A percentile compares a stretch with the other conserved stretches of the same genome.
Evolutionary conservation across 2,888 invertebrate genomes (phyloP).

Genomic region (Acanthococcus lagerstroemiae): DNA sequence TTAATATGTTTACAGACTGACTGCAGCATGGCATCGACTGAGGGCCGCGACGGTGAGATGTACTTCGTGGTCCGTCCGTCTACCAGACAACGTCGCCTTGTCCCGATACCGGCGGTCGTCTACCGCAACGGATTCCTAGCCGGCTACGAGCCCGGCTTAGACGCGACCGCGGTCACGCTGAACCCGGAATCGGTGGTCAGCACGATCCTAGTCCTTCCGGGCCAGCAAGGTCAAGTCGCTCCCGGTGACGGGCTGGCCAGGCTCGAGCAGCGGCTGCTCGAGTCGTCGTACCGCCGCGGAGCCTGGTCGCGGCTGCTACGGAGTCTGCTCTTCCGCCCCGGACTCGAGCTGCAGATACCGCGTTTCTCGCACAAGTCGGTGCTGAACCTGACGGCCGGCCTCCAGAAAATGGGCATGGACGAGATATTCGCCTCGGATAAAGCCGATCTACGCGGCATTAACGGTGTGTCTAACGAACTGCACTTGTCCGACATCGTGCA

Average conservation of each 20-base stretch:
- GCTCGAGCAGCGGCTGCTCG: slow-evolving; percentile 59
- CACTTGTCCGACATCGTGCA: slow-evolving; percentile 76
- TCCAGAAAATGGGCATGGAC: slow-evolving; percentile 69
- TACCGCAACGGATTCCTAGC: slow-evolving; percentile 67
- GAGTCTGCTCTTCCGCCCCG: slow-evolving; percentile 61
- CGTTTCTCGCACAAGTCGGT: slow-evolving; percentile 65
- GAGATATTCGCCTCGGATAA: slow-evolving; percentile 64
- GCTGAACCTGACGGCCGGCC: slow-evolving; percentile 66
- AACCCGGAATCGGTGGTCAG: slow-evolving; percentile 62
- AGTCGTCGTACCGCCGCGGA: slow-evolving; percentile 55
- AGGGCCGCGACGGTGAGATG: slow-evolving; percentile 73
- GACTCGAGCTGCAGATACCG: slow-evolving; percentile 72
- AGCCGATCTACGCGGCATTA: slow-evolving; percentile 65
- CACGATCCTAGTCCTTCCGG: slow-evolving; percentile 72
- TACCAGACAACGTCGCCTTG: slow-evolving; percentile 64
- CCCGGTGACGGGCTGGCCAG: slow-evolving; percentile 62
- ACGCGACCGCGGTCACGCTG: slow-evolving; percentile 71
- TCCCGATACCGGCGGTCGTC: slow-evolving; percentile 74
- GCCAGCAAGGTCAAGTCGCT: slow-evolving; percentile 63
- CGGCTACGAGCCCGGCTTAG: slow-evolving; percentile 72
- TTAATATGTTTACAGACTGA: slow-evolving; percentile 67
- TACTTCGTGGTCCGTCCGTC: slow-evolving; percentile 75
- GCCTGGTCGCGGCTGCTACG: slow-evolving; percentile 65
- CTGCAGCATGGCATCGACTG: slow-evolving; percentile 60
- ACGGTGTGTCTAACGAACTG: slow-evolving; percentile 66